Percentiles rank a stretch among this genome's conserved stretches.
phyloP scores from a whole-genome alignment of 2,888 invertebrate species.

The Ethmia dodecea region DNA sequence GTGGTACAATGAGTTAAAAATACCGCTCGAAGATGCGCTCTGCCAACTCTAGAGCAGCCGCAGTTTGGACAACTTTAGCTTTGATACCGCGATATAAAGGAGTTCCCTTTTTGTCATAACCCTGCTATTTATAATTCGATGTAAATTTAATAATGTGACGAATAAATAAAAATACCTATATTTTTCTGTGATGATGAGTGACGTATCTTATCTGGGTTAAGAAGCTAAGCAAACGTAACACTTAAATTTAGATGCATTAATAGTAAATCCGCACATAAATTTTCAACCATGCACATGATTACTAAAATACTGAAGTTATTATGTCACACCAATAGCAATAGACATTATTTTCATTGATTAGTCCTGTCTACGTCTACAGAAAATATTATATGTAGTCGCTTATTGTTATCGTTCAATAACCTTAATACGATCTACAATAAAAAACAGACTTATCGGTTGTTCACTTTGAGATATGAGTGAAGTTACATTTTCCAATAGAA shows the following conservation, averaged over 20 bases:
- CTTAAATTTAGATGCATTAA: no score
- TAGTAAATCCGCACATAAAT: no score
- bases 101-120: slow-evolving; percentile 31
- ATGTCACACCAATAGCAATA: no score
- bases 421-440: not conserved
- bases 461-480: not conserved
- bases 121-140: slow-evolving; percentile 22
- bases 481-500: not conserved
- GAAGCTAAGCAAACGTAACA: no score
- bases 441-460: slow-evolving; percentile 5
- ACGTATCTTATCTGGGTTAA: no score
- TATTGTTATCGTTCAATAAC: slow-evolving; percentile 3
- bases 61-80: slow-evolving; percentile 61
- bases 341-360: no score
- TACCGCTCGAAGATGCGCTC: slow-evolving; percentile 73
- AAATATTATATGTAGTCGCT: slow-evolving; percentile 1
- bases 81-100: slow-evolving; percentile 51
- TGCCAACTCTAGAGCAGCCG: slow-evolving; percentile 64
- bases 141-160: no score
- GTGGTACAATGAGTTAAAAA: slow-evolving; percentile 76
- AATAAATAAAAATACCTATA: no score
- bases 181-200: no score
- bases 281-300: no score
- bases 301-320: no score
- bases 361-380: no score